Percentiles rank a stretch among this genome's conserved stretches.
These are phyloP conservation scores for Scaptomyza cyrtandrae DNA, from an alignment of 2,888 invertebrate genomes.

Conservation along the genomic window DNA sequence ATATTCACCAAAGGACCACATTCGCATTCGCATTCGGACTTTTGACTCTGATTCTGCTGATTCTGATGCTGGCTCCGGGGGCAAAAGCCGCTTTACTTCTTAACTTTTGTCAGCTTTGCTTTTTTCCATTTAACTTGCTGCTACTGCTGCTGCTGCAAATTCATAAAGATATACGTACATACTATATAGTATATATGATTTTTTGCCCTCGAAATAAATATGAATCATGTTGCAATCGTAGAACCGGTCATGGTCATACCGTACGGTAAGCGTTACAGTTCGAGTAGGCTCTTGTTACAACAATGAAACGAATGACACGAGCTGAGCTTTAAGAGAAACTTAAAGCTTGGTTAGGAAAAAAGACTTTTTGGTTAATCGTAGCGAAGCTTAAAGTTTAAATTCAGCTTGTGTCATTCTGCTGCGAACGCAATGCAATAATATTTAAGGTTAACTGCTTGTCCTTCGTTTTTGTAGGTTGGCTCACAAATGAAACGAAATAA, in stretches of 20 bases:
- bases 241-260: conserved; percentile 18
- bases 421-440: neutral
- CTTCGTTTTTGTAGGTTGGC: conserved; percentile 21
- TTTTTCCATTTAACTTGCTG: conserved; percentile 60
- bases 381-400: neutral
- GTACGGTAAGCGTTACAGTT: conserved; percentile 9
- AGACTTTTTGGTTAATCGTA: neutral
- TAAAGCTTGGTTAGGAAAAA: neutral
- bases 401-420: neutral
- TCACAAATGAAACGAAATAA: conserved; percentile 46
- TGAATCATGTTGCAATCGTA: conserved; percentile 36
- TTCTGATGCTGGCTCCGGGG: neutral
- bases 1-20: conserved; percentile 13
- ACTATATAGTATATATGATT: neutral
- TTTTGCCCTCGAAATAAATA: conserved; percentile 13
- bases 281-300: neutral
- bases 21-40: conserved; percentile 35
- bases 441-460: conserved; percentile 12
- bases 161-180: conserved; percentile 38
- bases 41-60: neutral
- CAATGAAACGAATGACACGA: neutral
- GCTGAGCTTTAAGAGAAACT: neutral
- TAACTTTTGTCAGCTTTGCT: conserved; percentile 62
- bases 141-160: conserved; percentile 42
- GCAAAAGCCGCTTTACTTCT: conserved; percentile 74